phyloP scores from a whole-genome alignment of 2,888 invertebrate genomes.

The Drosophila maculinotata region DNA sequence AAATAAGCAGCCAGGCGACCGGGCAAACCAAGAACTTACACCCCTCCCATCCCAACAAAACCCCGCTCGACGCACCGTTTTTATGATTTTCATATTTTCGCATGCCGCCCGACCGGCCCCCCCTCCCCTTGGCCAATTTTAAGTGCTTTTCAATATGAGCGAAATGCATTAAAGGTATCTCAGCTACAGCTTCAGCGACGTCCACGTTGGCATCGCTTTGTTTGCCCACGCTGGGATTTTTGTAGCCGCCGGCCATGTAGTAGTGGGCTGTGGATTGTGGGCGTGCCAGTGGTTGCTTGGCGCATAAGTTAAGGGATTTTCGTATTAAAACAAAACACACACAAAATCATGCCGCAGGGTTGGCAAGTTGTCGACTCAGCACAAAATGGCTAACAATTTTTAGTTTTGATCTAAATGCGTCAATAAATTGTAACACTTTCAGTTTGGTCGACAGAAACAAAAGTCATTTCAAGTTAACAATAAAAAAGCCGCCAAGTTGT shows the following conservation, averaged over 20 bases:
- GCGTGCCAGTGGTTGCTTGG: constrained; percentile 26
- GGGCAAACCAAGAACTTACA: constrained; percentile 21
- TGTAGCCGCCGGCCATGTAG: constrained; percentile 45
- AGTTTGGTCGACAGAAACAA: constrained; percentile 60
- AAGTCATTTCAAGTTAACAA: constrained; percentile 64
- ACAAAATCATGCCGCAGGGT: constrained; percentile 35
- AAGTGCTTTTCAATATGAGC: constrained; percentile 79
- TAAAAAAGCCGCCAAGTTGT: constrained; percentile 45
- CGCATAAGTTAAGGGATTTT: constrained; percentile 66
- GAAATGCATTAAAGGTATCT: constrained; percentile 77
- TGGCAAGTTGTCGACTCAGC: constrained; percentile 61
- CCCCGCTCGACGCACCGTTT: constrained; percentile 34
- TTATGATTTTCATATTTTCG: constrained; percentile 75
- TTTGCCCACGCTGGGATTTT: constrained; percentile 40
- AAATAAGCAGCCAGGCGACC: constrained; percentile 63
- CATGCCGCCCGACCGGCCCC: too few species aligned
- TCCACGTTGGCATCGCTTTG: constrained; percentile 18
- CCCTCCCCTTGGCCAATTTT: constrained; percentile 48
- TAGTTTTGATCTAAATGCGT: constrained; percentile 79
- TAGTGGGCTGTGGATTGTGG: constrained; percentile 14
- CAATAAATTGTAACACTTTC: constrained; percentile 80
- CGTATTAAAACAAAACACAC: constrained; percentile 63
- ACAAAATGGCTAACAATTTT: constrained; percentile 66
- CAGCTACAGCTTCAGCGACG: constrained; percentile 5
- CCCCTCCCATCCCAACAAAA: constrained; percentile 3